Evolutionary conservation across 2,113 vertebrate species (phyloP).

Genomic region (Corvus hawaiiensis): DNA sequence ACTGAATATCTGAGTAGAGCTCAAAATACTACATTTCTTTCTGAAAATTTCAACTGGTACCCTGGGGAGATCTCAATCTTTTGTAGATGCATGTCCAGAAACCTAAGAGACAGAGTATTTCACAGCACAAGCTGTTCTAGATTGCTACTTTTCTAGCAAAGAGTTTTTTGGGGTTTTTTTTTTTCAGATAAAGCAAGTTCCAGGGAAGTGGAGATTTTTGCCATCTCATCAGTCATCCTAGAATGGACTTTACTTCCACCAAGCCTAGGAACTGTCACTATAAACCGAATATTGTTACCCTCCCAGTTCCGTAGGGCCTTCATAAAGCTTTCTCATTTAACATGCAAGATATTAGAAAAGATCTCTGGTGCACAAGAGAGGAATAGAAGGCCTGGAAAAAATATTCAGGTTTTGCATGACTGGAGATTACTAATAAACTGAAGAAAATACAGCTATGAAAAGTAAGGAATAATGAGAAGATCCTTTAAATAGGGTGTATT

Average conservation of each 20-base stretch:
- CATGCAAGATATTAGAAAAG: background rate
- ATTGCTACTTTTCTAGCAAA: background rate
- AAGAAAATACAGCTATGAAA: background rate
- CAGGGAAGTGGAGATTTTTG: background rate
- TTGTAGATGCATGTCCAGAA: background rate
- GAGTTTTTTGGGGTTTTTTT: background rate
- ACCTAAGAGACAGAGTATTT: background rate
- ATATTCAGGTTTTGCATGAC: background rate
- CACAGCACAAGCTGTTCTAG: background rate
- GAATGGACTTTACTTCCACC: background rate
- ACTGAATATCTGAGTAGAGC: background rate
- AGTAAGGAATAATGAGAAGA: background rate
- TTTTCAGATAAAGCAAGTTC: background rate
- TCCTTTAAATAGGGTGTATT: background rate
- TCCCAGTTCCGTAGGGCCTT: background rate
- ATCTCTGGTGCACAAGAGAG: background rate
- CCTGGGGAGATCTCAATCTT: background rate
- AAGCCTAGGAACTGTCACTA: background rate
- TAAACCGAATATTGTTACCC: background rate
- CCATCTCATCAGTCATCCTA: background rate
- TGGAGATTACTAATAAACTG: background rate
- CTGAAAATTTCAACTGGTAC: background rate
- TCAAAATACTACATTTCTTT: background rate
- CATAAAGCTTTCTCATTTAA: background rate
- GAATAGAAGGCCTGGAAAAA: background rate